Conservation (phyloP, 2,888 invertebrate genomes). For the Tenthredo amoena region DNA sequence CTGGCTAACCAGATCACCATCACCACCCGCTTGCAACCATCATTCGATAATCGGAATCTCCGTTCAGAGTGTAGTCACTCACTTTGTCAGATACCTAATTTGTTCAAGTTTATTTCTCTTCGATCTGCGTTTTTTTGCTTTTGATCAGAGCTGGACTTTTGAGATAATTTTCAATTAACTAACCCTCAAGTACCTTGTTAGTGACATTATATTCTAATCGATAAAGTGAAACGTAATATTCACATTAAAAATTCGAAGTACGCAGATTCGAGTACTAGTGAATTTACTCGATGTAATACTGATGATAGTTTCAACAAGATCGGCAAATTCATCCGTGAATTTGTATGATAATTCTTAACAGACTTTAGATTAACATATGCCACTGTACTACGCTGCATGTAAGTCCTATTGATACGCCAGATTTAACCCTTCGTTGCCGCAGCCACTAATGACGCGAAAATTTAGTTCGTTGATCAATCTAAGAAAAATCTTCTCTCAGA, state of each 20-base stretch:
- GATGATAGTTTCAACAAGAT: background rate
- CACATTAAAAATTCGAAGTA: background rate
- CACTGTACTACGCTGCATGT: background rate
- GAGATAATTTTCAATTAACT: background rate
- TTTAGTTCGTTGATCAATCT: background rate
- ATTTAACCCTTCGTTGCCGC: constrained; percentile 1
- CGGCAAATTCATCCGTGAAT: background rate
- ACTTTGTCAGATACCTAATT: background rate
- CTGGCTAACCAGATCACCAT: background rate
- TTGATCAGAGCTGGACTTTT: background rate
- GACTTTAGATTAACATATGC: background rate
- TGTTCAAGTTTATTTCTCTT: background rate
- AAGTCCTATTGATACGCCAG: background rate
- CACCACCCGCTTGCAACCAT: background rate
- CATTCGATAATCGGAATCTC: constrained; percentile 8
- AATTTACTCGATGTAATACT: background rate
- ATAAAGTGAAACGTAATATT: background rate
- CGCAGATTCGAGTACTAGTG: background rate
- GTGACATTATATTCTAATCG: background rate
- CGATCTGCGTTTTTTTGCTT: background rate
- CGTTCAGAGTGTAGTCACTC: background rate
- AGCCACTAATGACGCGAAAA: background rate
- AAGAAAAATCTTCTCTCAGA: background rate
- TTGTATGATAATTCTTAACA: background rate
- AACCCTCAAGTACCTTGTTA: background rate